Evolutionary conservation across 2,113 vertebrate genomes (phyloP).

Genomic region (Lethenteron camtschaticum): DNA sequence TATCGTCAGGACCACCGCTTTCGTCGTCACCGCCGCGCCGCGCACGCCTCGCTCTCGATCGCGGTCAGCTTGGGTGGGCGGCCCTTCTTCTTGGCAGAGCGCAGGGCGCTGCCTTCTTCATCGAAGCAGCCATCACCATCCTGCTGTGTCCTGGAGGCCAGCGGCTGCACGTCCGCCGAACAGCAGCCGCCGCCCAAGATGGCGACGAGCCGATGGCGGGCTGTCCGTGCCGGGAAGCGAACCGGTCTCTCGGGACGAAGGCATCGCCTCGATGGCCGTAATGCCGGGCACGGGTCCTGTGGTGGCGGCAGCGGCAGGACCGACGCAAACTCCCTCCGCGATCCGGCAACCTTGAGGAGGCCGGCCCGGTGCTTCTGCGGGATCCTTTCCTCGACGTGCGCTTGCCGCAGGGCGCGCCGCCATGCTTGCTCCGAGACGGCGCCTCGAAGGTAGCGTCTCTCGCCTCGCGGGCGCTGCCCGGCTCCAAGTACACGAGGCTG

Average conservation of each 20-base stretch:
- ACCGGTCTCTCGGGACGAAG: background rate
- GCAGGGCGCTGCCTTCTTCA: background rate
- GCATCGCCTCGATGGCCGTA: background rate
- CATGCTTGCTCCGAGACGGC: no score
- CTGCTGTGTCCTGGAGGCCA: background rate
- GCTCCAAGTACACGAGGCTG: no score
- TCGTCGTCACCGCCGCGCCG: background rate
- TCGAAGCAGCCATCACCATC: background rate
- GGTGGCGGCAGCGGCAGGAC: background rate
- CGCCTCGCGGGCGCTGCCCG: no score
- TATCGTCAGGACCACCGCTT: no score
- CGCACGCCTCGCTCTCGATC: background rate
- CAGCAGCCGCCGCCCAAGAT: background rate
- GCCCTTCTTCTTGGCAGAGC: background rate
- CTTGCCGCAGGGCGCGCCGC: no score
- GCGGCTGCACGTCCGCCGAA: background rate
- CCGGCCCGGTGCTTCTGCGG: background rate
- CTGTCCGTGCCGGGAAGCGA: constrained; percentile 1
- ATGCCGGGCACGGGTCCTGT: background rate
- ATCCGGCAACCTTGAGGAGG: background rate
- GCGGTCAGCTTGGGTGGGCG: constrained; percentile 1
- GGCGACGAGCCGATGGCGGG: constrained; percentile 1
- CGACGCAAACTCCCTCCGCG: background rate
- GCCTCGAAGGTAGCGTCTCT: no score
- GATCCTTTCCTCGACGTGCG: background rate